Evolutionary conservation across 2,113 vertebrate genomes (phyloP), one percentile per base, ranked within the genome.

Genomic region (Gallinago jamesoni): DNA sequence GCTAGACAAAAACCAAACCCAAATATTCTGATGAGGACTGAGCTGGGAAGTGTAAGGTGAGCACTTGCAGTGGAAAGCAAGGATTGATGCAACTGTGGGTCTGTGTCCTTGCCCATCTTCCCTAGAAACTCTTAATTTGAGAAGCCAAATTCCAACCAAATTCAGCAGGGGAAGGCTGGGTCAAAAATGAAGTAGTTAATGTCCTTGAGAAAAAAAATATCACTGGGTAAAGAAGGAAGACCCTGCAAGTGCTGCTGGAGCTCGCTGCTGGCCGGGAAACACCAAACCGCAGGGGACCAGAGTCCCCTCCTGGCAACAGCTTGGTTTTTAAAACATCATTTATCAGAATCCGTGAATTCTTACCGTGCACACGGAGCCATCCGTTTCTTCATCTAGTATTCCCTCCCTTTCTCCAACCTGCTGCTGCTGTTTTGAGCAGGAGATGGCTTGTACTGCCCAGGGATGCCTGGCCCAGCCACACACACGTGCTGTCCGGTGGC

Each of bases 201-300:
- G 18, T 55, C 39, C 56, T 93, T 67, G 31, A 64, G 27, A 63
- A 60, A 79, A 53, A 43, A 63, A 4, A 63, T 35, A 28, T 53
- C 11, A 14, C 22, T 45, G 43, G 22, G 14, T 48, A 66, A 37
- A 74, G 41, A 64, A 56, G 48, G 79, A n/a, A 74, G 35, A 52
- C 41, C 24, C 37, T 78, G 41, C 27, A 74, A 59, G 30, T 24
- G n/a, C 35, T 87, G 64, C 30, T 56, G 33, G 72, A 47, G 37
- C 33, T 72, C 0, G 1, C n/a, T 56, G 47, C n/a, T 6, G 4
- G 5, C 67, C 0, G 0, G n/a, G 60, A 24, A 79, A 48, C 15
- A 20, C 33, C 37, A 45, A 52, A 39, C 20, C 0, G 2, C 13
- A 33, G 30, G 47, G 31, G 10, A 68, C 16, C 19, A 14, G 21